Conservation (phyloP, 2,113 vertebrate species). For the Takifugu bimaculatus region DNA sequence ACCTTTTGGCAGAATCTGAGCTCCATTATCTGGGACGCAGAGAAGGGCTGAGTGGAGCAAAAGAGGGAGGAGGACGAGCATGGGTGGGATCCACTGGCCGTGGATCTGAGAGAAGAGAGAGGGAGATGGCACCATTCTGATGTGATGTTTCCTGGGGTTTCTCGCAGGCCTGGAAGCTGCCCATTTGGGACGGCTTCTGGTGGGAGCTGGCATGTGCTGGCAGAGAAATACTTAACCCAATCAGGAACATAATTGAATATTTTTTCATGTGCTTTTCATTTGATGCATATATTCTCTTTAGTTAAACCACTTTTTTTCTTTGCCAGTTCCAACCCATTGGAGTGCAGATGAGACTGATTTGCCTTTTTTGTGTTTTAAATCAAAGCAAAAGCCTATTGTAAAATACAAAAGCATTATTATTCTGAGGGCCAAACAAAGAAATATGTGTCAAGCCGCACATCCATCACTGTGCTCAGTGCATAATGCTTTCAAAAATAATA, state of each 20-base stretch:
- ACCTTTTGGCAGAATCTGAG: slow-evolving; percentile 74
- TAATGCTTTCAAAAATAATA: slow-evolving; percentile 41
- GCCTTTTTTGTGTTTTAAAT: slow-evolving; percentile 54
- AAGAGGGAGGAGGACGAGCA: slow-evolving; percentile 51
- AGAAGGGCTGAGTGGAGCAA: slow-evolving; percentile 48
- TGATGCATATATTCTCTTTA: slow-evolving; percentile 83
- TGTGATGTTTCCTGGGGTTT: slow-evolving; percentile 60
- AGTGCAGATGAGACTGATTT: slow-evolving; percentile 57
- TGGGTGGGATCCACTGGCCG: slow-evolving; percentile 49
- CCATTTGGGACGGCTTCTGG: slow-evolving; percentile 63
- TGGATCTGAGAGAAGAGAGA: slow-evolving; percentile 69
- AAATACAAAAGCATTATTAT: slow-evolving; percentile 35
- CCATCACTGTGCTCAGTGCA: slow-evolving; percentile 23
- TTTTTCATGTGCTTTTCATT: slow-evolving; percentile 75
- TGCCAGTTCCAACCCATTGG: slow-evolving; percentile 55
- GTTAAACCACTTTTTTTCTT: slow-evolving; percentile 63
- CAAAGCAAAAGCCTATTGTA: slow-evolving; percentile 54
- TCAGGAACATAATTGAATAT: slow-evolving; percentile 76
- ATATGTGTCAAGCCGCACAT: slow-evolving; percentile 39
- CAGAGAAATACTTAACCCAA: slow-evolving; percentile 71
- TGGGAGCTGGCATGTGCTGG: slow-evolving; percentile 54
- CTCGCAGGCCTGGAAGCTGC: slow-evolving; percentile 56
- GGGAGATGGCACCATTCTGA: slow-evolving; percentile 51
- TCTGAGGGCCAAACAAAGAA: slow-evolving; percentile 53
- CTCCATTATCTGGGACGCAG: slow-evolving; percentile 75